These are phyloP conservation scores for Sthenelais limicola DNA, from an alignment of 2,888 invertebrate genomes.

Conservation along the genomic window DNA sequence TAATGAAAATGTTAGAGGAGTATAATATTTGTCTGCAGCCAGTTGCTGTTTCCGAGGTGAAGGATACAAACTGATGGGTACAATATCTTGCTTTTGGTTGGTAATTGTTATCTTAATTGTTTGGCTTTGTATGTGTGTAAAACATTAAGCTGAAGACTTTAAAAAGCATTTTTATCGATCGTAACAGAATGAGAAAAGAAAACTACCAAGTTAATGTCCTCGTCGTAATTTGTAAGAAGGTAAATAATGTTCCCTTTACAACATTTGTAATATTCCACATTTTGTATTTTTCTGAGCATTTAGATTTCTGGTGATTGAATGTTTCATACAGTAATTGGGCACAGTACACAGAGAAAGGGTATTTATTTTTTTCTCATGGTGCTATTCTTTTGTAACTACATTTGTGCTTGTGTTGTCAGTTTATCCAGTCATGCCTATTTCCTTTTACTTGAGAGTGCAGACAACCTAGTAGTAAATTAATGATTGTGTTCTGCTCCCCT, in stretches of 20 bases:
- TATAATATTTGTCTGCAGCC: background rate
- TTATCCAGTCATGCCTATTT: constrained; percentile 27
- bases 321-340: constrained; percentile 41
- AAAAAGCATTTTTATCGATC: constrained; percentile 18
- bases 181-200: constrained; percentile 13
- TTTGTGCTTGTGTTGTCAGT: constrained; percentile 41
- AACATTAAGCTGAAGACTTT: constrained; percentile 25
- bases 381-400: constrained; percentile 41
- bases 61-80: constrained; percentile 2
- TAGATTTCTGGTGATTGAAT: constrained; percentile 42
- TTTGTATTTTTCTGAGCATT: constrained; percentile 45
- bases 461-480: too few relatives aligned
- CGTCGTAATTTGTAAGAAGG: constrained; percentile 28
- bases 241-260: constrained; percentile 40
- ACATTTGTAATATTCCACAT: constrained; percentile 43
- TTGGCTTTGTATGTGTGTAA: constrained; percentile 18
- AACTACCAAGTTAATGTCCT: constrained; percentile 35
- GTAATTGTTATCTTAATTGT: constrained; percentile 14
- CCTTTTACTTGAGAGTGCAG: constrained; percentile 26
- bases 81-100: constrained; percentile 17
- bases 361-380: constrained; percentile 44
- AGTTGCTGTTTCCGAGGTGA: constrained; percentile 8
- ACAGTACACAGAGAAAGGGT: constrained; percentile 43
- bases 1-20: background rate
- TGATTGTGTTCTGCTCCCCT: too few relatives aligned